Percentiles rank a stretch among this genome's conserved stretches.
Evolutionary conservation across 2,113 vertebrate species (phyloP).

Genomic region (Neodontobutis hainanensis): DNA sequence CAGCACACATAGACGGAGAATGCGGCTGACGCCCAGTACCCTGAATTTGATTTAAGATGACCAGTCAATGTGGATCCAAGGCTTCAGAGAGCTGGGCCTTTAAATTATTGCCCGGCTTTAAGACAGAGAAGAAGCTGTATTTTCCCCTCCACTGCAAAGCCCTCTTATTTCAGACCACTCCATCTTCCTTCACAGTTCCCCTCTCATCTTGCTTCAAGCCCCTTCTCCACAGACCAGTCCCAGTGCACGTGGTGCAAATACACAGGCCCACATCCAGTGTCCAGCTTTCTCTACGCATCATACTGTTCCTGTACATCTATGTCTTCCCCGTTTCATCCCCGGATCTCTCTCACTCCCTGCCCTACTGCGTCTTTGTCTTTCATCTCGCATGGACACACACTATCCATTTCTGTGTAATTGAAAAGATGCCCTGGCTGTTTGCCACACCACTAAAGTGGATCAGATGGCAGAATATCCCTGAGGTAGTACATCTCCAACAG

Average conservation of each 20-base stretch:
- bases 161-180: constrained; percentile 34
- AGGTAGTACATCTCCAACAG: constrained; percentile 75
- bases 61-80: constrained; percentile 75
- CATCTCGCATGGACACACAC: constrained; percentile 21
- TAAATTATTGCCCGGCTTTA: constrained; percentile 78
- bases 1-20: constrained; percentile 36
- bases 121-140: constrained; percentile 59
- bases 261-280: constrained; percentile 2
- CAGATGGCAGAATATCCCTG: constrained; percentile 77
- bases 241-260: constrained; percentile 20
- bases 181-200: constrained; percentile 3
- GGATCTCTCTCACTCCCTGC: constrained; percentile 5
- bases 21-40: constrained; percentile 38
- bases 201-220: constrained; percentile 27
- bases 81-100: constrained; percentile 64
- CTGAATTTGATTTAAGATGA: constrained; percentile 81
- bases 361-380: constrained; percentile 47
- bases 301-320: constrained; percentile 16
- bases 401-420: constrained; percentile 73
- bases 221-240: constrained; percentile 25
- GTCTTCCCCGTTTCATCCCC: background rate
- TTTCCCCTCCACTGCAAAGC: constrained; percentile 52
- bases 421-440: constrained; percentile 78
- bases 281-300: constrained; percentile 26
- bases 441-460: constrained; percentile 75